phyloP scores from a whole-genome alignment of 2,888 invertebrate species.

The Tolmerus cingulatus region DNA sequence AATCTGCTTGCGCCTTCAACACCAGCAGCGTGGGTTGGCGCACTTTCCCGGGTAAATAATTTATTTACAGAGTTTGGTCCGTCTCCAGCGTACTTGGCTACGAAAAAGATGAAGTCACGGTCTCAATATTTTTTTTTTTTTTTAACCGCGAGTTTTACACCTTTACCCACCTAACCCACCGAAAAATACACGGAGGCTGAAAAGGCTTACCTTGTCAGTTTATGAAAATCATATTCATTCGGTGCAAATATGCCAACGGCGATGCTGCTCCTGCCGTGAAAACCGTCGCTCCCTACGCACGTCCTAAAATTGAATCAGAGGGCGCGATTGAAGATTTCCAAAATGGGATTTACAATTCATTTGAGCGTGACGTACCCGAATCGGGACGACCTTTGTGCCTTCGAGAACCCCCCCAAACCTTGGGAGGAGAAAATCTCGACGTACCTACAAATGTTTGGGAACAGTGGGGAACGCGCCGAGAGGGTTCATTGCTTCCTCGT shows the following conservation, averaged over 20 bases:
- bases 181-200: neutral
- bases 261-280: neutral
- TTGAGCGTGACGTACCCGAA: slow-evolving; percentile 8
- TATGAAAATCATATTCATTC: slow-evolving; percentile 33
- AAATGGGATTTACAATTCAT: slow-evolving; percentile 36
- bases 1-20: neutral
- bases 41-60: neutral
- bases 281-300: neutral
- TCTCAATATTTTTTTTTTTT: neutral
- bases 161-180: neutral
- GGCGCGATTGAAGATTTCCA: slow-evolving; percentile 33
- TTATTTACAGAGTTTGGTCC: neutral
- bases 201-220: neutral
- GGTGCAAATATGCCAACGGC: slow-evolving; percentile 8
- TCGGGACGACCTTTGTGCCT: neutral
- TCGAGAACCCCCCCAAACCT: neutral
- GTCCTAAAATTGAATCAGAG: slow-evolving; percentile 24
- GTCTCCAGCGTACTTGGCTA: neutral
- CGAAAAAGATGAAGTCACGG: neutral
- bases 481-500: neutral
- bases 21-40: neutral
- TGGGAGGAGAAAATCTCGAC: neutral
- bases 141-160: neutral
- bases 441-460: neutral
- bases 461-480: neutral